These are phyloP conservation scores for Ifrita kowaldi DNA, from an alignment of 2,113 vertebrate genomes.

Conservation along the genomic window DNA sequence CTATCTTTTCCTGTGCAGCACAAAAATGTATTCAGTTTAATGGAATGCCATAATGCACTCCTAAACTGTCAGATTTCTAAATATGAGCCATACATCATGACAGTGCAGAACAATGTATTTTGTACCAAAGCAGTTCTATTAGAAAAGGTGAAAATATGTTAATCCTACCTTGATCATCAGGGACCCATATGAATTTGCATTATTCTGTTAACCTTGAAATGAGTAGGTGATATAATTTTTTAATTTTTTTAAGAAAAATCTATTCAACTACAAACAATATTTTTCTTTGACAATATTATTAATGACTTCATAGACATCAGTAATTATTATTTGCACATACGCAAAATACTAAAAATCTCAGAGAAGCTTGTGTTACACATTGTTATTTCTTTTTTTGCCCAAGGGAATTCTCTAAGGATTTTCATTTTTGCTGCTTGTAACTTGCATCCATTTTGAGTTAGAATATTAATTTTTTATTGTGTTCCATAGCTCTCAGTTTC, in stretches of 20 bases:
- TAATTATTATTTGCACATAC: slow-evolving; percentile 9
- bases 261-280: neutral
- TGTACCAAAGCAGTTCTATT: slow-evolving; percentile 36
- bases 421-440: neutral
- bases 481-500: neutral
- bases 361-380: neutral
- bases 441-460: neutral
- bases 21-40: slow-evolving; percentile 46
- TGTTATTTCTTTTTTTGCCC: neutral
- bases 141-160: slow-evolving; percentile 53
- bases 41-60: slow-evolving; percentile 23
- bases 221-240: neutral
- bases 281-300: neutral
- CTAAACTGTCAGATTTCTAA: slow-evolving; percentile 44
- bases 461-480: neutral
- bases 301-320: neutral
- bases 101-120: slow-evolving; percentile 37
- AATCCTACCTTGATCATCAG: slow-evolving; percentile 36
- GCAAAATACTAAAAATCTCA: neutral
- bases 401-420: neutral
- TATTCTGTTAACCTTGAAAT: slow-evolving; percentile 54
- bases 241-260: neutral
- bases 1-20: slow-evolving; percentile 4
- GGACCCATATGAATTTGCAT: slow-evolving; percentile 31
- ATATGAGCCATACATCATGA: slow-evolving; percentile 32